Evolutionary conservation across 1,140 invertebrate species (phyloP).

Genomic region (Neotoxoptera formosana): DNA sequence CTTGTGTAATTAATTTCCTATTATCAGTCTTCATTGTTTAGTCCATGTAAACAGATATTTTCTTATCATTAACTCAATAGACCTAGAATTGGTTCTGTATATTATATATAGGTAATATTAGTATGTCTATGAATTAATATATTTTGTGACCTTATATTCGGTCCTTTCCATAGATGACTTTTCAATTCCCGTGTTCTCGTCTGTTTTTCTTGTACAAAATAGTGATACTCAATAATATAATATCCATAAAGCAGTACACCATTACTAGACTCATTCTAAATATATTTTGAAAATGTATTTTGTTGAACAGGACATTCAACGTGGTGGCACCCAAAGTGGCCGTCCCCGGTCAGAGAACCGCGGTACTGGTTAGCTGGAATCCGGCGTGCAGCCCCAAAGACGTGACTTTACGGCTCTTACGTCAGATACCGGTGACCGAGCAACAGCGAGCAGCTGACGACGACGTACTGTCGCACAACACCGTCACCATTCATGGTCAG

Average conservation of each 20-base stretch:
- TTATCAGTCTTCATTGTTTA: too few relatives aligned
- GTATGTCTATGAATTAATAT: too few relatives aligned
- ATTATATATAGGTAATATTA: too few relatives aligned
- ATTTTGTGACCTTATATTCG: too few relatives aligned
- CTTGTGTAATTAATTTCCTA: too few relatives aligned
- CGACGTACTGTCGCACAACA: constrained; percentile 37
- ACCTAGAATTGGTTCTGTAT: too few relatives aligned
- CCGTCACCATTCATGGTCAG: constrained; percentile 37
- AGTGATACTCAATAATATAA: too few relatives aligned
- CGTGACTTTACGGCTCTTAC: constrained; percentile 40
- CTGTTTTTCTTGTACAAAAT: too few relatives aligned
- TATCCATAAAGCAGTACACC: background rate
- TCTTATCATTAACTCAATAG: too few relatives aligned
- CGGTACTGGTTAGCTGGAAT: constrained; percentile 50
- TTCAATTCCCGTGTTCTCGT: too few relatives aligned
- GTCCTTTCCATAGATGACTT: too few relatives aligned
- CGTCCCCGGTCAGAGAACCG: constrained; percentile 42
- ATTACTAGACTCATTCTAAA: background rate
- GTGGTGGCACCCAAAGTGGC: constrained; percentile 54
- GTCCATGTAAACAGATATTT: too few relatives aligned
- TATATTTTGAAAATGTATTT: background rate
- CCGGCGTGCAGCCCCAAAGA: constrained; percentile 32
- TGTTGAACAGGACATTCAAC: constrained; percentile 14
- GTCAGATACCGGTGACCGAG: constrained; percentile 41
- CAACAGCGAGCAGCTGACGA: constrained; percentile 47